Base-by-base conservation (phyloP, 1,140 invertebrate genomes). In the Drosophila novamexicana region DNA sequence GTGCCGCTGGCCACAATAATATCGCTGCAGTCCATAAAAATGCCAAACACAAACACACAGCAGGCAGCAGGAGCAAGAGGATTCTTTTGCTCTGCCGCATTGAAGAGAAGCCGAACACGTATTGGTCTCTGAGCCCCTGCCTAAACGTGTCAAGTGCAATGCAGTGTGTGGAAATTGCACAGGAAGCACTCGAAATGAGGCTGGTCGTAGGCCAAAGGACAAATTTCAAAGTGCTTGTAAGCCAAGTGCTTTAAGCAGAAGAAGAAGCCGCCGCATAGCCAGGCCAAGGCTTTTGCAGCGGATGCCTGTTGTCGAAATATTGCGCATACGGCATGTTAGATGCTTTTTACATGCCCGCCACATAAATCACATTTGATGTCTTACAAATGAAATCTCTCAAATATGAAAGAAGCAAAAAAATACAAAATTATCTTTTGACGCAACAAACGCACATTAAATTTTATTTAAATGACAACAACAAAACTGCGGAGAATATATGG, bases 141-240 rank as follows among this genome's bases (percentile, higher is more conserved):
- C 61, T 36, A 79, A 79, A 76, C 83, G 73, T 88, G 83, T 89
- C 83, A 88, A 88, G 83, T 89, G 83, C 83, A 89, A 56, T 88
- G 79, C 79, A 85, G 77, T 78, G 68, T 58, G 40, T 58, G 40
- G 40, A 16, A 58, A 45, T 58, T 65, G 52, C 59, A 54, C 49
- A 49, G 63, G 52, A 68, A 52, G 39, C 67, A 83, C 80, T 83
- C 44, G 67, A 83, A 37, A 61, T 47, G 29, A 37, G 73, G 29
- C 72, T 56, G 61, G 44, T 42, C 36, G 54, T 69, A 75, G 59
- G 58, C 66, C 62, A 62, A 69, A 62, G 50, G 40, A 58, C 47
- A 64, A 53, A 40, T 39, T 53, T 6, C 40, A 37, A 65, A 65
- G 63, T 58, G 63, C 47, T 72, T 81, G 72, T 81, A 79, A 65